Percentiles rank a stretch among this genome's conserved stretches.
Evolutionary conservation across 2,113 vertebrate species (phyloP).

Genomic region (Passer domesticus): DNA sequence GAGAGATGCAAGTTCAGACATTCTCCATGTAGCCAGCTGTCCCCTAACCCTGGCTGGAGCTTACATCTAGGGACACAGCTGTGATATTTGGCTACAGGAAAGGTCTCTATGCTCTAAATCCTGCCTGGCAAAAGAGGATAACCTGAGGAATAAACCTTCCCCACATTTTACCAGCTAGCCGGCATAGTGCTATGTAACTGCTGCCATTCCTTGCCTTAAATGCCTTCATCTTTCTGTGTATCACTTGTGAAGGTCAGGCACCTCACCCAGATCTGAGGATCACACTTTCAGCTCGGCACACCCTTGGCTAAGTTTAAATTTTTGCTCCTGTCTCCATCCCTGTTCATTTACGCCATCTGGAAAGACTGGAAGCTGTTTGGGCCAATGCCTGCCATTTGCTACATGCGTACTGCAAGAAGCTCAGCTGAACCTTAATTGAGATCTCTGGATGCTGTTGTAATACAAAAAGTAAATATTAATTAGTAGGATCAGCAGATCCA

Average conservation of each 20-base stretch:
- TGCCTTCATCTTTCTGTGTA: background rate
- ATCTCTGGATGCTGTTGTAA: slow-evolving; percentile 28
- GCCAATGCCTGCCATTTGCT: background rate
- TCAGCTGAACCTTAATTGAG: slow-evolving; percentile 7
- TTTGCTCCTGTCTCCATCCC: background rate
- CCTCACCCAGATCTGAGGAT: background rate
- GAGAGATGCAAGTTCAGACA: background rate
- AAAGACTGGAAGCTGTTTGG: background rate
- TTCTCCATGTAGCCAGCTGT: background rate
- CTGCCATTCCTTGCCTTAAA: background rate
- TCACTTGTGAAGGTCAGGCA: background rate
- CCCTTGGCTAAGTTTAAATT: background rate
- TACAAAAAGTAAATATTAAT: slow-evolving; percentile 46
- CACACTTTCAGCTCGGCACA: background rate
- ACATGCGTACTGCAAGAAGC: background rate
- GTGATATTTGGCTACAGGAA: background rate
- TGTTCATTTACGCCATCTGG: background rate
- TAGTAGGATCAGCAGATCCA: slow-evolving; percentile 32
- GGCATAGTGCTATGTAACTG: background rate
- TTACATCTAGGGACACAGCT: background rate
- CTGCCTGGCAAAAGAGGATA: background rate
- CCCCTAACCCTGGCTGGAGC: background rate
- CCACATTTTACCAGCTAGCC: background rate
- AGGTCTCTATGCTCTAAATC: background rate
- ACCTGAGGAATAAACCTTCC: background rate